Percentiles rank a stretch among this genome's conserved stretches.
These are phyloP conservation scores for Platysternon megacephalum DNA, from an alignment of 2,113 vertebrate species.

Conservation along the genomic window DNA sequence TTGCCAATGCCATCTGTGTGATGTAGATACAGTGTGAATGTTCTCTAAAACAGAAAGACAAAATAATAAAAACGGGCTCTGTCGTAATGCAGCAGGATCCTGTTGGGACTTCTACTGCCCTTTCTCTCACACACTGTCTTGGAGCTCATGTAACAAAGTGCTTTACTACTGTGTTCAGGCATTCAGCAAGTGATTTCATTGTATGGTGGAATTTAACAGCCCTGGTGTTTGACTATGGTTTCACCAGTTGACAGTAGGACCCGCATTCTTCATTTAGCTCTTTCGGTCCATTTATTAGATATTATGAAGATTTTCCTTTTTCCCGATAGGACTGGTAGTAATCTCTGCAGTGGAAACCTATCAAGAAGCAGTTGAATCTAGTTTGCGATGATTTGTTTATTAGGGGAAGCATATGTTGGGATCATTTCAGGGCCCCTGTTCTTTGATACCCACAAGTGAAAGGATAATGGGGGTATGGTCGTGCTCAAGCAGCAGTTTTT, in stretches of 20 bases:
- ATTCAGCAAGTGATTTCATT: neutral
- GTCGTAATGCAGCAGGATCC: neutral
- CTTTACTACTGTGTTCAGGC: neutral
- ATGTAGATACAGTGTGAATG: neutral
- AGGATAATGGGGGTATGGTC: neutral
- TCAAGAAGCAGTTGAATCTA: slow-evolving; percentile 41
- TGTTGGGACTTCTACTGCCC: neutral
- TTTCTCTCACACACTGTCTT: neutral
- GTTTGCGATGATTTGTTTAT: slow-evolving; percentile 58
- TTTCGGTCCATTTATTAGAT: slow-evolving; percentile 53
- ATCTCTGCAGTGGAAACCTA: slow-evolving; percentile 36
- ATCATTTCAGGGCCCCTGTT: slow-evolving; percentile 41
- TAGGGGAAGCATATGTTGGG: slow-evolving; percentile 49
- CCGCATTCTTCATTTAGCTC: slow-evolving; percentile 25
- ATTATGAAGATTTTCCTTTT: slow-evolving; percentile 45
- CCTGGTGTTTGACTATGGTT: neutral
- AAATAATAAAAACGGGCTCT: neutral
- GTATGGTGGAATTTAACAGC: slow-evolving; percentile 34
- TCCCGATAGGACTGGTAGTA: slow-evolving; percentile 41
- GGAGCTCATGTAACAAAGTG: neutral
- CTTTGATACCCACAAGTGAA: slow-evolving; percentile 12
- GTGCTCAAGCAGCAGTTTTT: neutral
- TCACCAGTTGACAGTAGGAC: neutral
- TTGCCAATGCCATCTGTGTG: neutral
- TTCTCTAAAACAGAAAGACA: neutral